Percentiles rank a stretch among this genome's conserved stretches.
phyloP scores from a whole-genome alignment of 2,888 invertebrate genomes.

The Agriopis marginaria region DNA sequence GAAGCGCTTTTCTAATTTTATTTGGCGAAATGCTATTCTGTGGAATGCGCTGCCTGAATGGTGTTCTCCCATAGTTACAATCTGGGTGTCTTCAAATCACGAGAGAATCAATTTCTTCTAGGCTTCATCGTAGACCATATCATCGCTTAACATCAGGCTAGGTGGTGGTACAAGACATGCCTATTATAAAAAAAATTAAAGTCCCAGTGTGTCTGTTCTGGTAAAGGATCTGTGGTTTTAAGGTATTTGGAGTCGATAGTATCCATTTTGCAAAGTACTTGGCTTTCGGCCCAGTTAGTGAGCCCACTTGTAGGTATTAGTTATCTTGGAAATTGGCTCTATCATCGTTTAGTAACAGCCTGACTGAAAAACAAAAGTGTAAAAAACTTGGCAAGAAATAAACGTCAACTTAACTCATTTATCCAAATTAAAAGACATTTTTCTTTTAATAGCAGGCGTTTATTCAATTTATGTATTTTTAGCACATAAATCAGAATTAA shows the following conservation, averaged over 20 bases:
- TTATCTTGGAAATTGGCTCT: slow-evolving; percentile 27
- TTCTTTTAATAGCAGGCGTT: slow-evolving; percentile 6
- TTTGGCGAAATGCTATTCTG: too few species aligned
- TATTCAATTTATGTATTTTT: slow-evolving; percentile 15
- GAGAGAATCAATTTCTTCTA: too few species aligned
- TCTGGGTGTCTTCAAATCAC: too few species aligned
- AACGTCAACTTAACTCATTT: slow-evolving; percentile 19
- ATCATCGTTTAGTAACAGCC: slow-evolving; percentile 23
- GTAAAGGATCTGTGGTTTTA: too few species aligned
- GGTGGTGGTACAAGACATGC: too few species aligned
- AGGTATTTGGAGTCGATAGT: slow-evolving; percentile 18
- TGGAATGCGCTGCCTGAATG: too few species aligned
- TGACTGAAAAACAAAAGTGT: slow-evolving; percentile 16
- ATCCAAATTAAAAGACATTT: slow-evolving; percentile 19
- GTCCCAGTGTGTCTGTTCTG: too few species aligned
- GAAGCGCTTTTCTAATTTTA: too few species aligned
- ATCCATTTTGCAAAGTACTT: slow-evolving; percentile 34
- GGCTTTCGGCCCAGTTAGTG: slow-evolving; percentile 39
- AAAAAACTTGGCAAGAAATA: slow-evolving; percentile 17
- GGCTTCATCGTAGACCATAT: too few species aligned
- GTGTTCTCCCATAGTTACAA: too few species aligned
- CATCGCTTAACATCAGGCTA: too few species aligned
- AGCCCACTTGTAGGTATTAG: slow-evolving; percentile 22
- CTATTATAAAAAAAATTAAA: too few species aligned
- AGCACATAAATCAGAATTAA: slow-evolving; percentile 29